phyloP scores from a whole-genome alignment of 35 echinoderm and acorn worm genomes.

The Anneissia japonica region DNA sequence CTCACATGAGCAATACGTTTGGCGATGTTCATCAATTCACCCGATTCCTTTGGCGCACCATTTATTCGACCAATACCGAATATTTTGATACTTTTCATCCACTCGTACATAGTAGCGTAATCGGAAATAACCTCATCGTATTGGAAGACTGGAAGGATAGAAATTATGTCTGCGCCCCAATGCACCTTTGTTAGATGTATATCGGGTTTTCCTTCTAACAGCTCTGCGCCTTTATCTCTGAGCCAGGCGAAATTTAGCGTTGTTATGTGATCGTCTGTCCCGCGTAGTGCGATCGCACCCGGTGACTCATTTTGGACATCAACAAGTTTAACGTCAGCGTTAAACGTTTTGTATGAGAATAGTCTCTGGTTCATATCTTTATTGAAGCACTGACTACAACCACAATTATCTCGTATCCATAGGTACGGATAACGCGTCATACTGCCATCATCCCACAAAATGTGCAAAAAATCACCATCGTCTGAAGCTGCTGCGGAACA shows the following conservation, averaged over 20 bases:
- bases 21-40: not conserved
- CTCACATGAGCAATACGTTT: not conserved
- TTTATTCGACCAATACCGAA: not conserved
- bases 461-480: not conserved
- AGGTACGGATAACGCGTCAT: not conserved
- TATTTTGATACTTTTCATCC: not conserved
- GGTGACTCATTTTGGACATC: not conserved
- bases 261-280: not conserved
- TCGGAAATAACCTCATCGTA: not conserved
- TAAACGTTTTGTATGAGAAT: not conserved
- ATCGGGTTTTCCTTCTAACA: not conserved
- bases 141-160: not conserved
- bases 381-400: not conserved
- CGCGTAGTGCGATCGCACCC: not conserved
- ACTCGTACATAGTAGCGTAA: not conserved
- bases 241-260: not conserved
- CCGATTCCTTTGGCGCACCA: not conserved
- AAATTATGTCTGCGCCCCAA: not conserved
- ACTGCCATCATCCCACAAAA: not conserved
- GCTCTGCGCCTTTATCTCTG: not conserved
- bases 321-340: not conserved
- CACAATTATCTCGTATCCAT: not conserved
- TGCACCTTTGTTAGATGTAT: not conserved
- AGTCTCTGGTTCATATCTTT: not conserved
- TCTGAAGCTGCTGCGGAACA: not conserved